A percentile compares a stretch with the other conserved stretches of the same genome.
phyloP scores from a whole-genome alignment of 2,113 vertebrate species.

The Plectropomus leopardus region DNA sequence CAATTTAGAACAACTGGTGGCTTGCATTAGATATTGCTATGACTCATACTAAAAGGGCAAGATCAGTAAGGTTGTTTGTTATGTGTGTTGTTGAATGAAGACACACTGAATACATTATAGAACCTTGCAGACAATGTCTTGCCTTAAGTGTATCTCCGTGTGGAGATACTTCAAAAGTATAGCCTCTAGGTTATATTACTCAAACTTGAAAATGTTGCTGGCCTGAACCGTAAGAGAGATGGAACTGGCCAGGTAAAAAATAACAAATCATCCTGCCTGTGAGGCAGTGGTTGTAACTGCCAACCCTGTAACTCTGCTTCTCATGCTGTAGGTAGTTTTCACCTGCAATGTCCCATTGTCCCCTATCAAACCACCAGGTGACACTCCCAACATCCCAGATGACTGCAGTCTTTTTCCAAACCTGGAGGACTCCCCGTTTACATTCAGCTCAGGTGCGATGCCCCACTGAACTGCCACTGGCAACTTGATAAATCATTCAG shows the following conservation, averaged over 20 bases:
- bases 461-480: constrained; percentile 56
- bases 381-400: constrained; percentile 38
- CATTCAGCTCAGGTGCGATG: constrained; percentile 51
- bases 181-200: constrained; percentile 30
- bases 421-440: constrained; percentile 27
- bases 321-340: constrained; percentile 28
- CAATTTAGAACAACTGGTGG: constrained; percentile 10
- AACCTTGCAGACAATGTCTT: not conserved
- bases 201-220: constrained; percentile 41
- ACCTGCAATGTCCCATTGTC: constrained; percentile 16
- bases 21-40: not conserved
- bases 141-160: constrained; percentile 31
- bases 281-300: constrained; percentile 25
- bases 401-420: constrained; percentile 13
- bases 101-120: constrained; percentile 3
- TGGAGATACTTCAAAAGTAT: constrained; percentile 29
- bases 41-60: not conserved
- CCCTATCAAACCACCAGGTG: constrained; percentile 43
- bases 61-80: not conserved
- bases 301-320: constrained; percentile 9
- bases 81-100: not conserved
- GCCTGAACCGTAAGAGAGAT: constrained; percentile 13
- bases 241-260: constrained; percentile 37
- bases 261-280: constrained; percentile 13
- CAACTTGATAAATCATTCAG: constrained; percentile 74